Evolutionary conservation across 2,113 vertebrate species (phyloP).

Genomic region (Protobothrops flavoviridis): DNA sequence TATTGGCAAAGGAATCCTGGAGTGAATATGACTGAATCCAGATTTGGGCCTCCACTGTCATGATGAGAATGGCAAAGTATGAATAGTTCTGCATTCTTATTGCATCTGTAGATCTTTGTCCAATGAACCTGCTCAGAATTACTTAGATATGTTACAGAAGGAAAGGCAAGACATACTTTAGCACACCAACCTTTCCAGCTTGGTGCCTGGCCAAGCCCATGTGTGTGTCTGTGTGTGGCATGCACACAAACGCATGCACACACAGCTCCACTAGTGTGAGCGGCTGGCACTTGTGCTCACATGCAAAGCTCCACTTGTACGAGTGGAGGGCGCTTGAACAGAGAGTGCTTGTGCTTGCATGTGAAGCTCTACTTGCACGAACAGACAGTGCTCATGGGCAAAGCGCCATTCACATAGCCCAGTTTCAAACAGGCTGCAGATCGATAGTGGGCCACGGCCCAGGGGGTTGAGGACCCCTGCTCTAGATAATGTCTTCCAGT

Average conservation of each 20-base stretch:
- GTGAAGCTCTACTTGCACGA: neutral
- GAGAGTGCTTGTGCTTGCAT: neutral
- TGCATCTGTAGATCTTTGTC: neutral
- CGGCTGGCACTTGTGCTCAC: too few species aligned
- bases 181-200: neutral
- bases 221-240: neutral
- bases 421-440: neutral
- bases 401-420: neutral
- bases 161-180: neutral
- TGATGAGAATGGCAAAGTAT: neutral
- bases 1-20: neutral
- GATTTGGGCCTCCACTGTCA: neutral
- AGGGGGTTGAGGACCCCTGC: neutral
- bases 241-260: too few species aligned
- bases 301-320: too few species aligned
- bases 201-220: neutral
- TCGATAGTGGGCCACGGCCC: too few species aligned
- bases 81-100: neutral
- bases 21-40: neutral
- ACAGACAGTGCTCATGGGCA: neutral
- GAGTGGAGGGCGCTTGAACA: neutral
- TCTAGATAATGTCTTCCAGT: neutral
- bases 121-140: neutral
- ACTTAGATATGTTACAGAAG: neutral
- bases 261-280: too few species aligned